These are phyloP conservation scores for Opisthocomus hoazin DNA, from an alignment of 2,113 vertebrate species.

Conservation along the genomic window DNA sequence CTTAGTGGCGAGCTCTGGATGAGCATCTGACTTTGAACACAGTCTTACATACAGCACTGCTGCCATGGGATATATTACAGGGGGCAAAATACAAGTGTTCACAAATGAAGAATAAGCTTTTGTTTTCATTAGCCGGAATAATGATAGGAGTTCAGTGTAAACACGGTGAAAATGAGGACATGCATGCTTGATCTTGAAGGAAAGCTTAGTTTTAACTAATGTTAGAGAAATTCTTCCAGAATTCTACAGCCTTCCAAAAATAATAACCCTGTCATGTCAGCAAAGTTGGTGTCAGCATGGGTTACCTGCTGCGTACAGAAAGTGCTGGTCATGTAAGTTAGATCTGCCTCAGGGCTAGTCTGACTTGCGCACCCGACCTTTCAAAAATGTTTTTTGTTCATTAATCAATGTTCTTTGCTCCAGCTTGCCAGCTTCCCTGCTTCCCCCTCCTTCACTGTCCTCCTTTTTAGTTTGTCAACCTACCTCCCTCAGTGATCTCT, in stretches of 20 bases:
- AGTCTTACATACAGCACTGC: not conserved
- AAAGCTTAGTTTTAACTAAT: slow-evolving; percentile 66
- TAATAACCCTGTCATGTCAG: slow-evolving; percentile 71
- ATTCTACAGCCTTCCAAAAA: slow-evolving; percentile 69
- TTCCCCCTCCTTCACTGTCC: slow-evolving; percentile 43
- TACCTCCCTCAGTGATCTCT: not conserved
- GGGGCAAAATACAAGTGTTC: not conserved
- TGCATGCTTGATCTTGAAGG: slow-evolving; percentile 57
- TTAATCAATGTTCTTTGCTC: slow-evolving; percentile 72
- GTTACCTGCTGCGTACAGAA: slow-evolving; percentile 69
- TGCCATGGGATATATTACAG: not conserved
- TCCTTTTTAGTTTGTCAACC: slow-evolving; percentile 46
- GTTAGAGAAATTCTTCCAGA: slow-evolving; percentile 73
- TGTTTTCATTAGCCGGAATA: slow-evolving; percentile 32
- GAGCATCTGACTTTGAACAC: not conserved
- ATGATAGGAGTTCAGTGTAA: slow-evolving; percentile 11
- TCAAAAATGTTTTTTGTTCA: slow-evolving; percentile 71
- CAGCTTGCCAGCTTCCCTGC: slow-evolving; percentile 59
- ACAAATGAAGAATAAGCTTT: slow-evolving; percentile 29
- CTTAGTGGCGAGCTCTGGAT: not conserved
- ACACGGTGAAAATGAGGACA: slow-evolving; percentile 54
- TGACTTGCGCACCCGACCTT: slow-evolving; percentile 66
- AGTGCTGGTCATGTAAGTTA: slow-evolving; percentile 63
- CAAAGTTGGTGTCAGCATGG: slow-evolving; percentile 69
- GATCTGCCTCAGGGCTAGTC: slow-evolving; percentile 66